phyloP scores from a whole-genome alignment of 2,888 invertebrate species.

The Dynastes maya region DNA sequence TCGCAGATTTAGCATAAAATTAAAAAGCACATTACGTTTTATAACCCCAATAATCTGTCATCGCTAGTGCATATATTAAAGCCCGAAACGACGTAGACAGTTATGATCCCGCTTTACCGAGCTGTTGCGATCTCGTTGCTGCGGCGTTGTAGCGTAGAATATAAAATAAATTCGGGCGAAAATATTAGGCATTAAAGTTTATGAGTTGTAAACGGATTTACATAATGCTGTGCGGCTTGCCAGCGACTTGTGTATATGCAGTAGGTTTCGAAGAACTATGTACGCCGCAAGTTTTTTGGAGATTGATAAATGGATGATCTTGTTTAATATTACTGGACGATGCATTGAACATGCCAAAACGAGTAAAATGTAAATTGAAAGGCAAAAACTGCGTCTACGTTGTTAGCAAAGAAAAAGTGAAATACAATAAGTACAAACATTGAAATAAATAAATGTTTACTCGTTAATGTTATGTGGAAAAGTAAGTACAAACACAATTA shows the following conservation, averaged over 20 bases:
- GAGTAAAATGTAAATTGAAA: no score
- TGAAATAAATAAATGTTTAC: no score
- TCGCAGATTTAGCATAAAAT: not conserved
- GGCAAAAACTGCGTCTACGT: no score
- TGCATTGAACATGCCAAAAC: no score
- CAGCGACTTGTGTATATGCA: no score
- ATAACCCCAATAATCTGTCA: constrained; percentile 33
- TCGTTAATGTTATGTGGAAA: no score
- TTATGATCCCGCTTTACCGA: constrained; percentile 19
- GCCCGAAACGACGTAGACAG: not conserved
- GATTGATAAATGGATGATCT: no score
- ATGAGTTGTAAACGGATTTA: constrained; percentile 62
- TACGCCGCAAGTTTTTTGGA: no score
- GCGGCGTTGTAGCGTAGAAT: constrained; percentile 35
- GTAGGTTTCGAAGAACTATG: not conserved
- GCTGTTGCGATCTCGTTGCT: constrained; percentile 3
- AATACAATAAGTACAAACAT: no score
- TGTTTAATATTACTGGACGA: no score
- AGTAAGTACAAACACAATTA: no score
- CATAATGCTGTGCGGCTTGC: constrained; percentile 48
- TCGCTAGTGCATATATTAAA: constrained; percentile 26
- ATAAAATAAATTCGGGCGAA: constrained; percentile 60
- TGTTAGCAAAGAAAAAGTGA: no score
- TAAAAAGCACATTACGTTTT: constrained; percentile 17
- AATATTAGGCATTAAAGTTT: constrained; percentile 64